Evolutionary conservation across 2,113 vertebrate species (phyloP), one percentile per base, ranked within the genome.

Genomic region (Ciconia boyciana): DNA sequence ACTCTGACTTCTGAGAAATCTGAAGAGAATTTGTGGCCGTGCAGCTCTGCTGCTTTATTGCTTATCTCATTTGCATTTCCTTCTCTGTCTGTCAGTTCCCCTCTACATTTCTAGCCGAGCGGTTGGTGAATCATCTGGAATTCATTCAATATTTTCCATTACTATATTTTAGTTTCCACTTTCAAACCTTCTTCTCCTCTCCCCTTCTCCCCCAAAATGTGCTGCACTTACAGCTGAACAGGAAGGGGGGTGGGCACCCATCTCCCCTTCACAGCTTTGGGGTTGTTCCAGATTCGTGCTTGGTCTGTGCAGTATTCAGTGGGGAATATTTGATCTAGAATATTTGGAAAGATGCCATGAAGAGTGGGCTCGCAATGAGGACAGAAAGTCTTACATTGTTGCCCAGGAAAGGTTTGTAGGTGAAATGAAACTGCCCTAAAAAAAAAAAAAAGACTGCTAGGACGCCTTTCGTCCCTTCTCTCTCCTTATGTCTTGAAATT

Each of bases 1-100:
- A 89, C 51, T 34, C n/a, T 58, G 75, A 95, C 92, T 95, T 96
- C 82, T 83, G 70, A 92, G 82, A 90, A 92, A 92, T 93, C 90
- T 90, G 87, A 92, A 57, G 81, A 93, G 88, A 88, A 90, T 93
- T 90, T 97, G 94, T 83, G 96, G 88, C 82, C 32, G 31, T 77
- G 81, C 87, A 86, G 80, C 75, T 94, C 80, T 87, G 83, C 70
- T 57, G 58, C 87, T 95, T 91, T 93, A 86, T 86, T 96, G 68
- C 72, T 93, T 71, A 57, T 57, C 89, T 93, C 91, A 89, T 96
- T 97, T 97, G 90, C 95, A 96, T 96, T 96, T 93, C 57, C 75
- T 90, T 83, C 90, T 75, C 94, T 91, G n/a, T 44, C 87, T 86
- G 52, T 96, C 86, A 87, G 70, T 41, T 93, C 69, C 76, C 43